Base-by-base conservation (phyloP, 1,140 invertebrate species). In the Bursaphelenchus mucronatus region DNA sequence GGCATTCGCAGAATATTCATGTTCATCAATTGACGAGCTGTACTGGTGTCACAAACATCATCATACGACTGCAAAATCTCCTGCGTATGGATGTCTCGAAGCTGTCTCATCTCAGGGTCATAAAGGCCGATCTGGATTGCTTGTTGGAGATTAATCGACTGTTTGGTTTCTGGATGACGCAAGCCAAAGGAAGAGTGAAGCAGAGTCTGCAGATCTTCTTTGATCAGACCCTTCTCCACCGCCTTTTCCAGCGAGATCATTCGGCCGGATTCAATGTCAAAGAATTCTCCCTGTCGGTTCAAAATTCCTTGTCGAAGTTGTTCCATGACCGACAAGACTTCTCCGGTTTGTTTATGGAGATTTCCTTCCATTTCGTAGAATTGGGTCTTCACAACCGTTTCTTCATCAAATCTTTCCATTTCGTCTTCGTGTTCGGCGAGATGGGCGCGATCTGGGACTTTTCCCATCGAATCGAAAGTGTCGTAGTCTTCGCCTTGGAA, bases 51-150 rank as follows among this genome's bases (percentile, higher is more conserved):
- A 54, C 94, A 87, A 55, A 94, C 84, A 8, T 90, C 90, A 80
- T 94, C 89, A 40, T 87, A 86, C 13, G 94, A 82, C 3, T 90
- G 91, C 3, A 94, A 74, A 44, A 72, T 59, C 56, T 82, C 76
- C 44, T 78, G 75, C 41, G 77, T 79, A 21, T 75, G 65, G n/a
- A 89, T 88, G 84, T 90, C 89, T 44, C 70, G 49, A 10, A 80
- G 61, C 64, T 82, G 78, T 17, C 78, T 77, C 54, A 67, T 87
- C 79, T 92, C 88, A 1, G 90, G 87, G 76, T 94, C 90, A 78
- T 88, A 89, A 15, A 95, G 85, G 80, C 93, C 90, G 74, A 87
- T 86, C 80, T 91, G 90, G 68, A 94, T 92, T 3, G 90, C 90
- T 85, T 94, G 90, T 61, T 92, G 78, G 51, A 94, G 83, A 8